Evolutionary conservation across 1,140 invertebrate species (phyloP), one percentile per base, ranked within the genome.

Genomic region (Alviniconcha marisindica): DNA sequence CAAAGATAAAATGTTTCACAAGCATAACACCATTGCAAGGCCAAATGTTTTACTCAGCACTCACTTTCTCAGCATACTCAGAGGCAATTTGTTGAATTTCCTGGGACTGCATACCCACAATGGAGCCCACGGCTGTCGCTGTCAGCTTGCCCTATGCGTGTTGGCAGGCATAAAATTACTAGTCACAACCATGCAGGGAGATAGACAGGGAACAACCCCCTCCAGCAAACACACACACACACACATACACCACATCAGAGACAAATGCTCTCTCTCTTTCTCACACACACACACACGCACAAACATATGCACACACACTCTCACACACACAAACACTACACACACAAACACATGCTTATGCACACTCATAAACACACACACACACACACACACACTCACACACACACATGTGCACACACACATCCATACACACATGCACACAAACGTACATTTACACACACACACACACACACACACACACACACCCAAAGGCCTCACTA

Each of bases 61-160:
- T 90, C 86, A 93, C 92, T 87, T 93, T 93, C 80, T 91, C 91
- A 14, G 91, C 92, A 91, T 92, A 93, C 83, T 93, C 91, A 33
- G 90, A 91, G 1, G 93, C 92, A 54, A 93, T 91, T 85, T 93
- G 90, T 83, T 93, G 91, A 77, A 94, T 94, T 74, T 94, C 91
- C 18, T 87, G 89, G 21, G 93, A 93, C 86, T 93, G 92, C 85
- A 94, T 89, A 33, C 93, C 90, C 71, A 94, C 93, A 56, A 94
- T 92, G 24, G 92, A 90, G 2, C 93, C 93, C 36, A 94, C 93
- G 74, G 90, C 89, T 86, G 91, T 92, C n/a, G 93, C 92, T 71
- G 92, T 91, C 40, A 94, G 77, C 85, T 92, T 93, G 73, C 90
- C 90, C 92, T 93, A 78, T 24, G 63, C 18, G 79, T 42, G 69